These are phyloP conservation scores for Panurus biarmicus DNA, from an alignment of 2,113 vertebrate species.

Conservation along the genomic window DNA sequence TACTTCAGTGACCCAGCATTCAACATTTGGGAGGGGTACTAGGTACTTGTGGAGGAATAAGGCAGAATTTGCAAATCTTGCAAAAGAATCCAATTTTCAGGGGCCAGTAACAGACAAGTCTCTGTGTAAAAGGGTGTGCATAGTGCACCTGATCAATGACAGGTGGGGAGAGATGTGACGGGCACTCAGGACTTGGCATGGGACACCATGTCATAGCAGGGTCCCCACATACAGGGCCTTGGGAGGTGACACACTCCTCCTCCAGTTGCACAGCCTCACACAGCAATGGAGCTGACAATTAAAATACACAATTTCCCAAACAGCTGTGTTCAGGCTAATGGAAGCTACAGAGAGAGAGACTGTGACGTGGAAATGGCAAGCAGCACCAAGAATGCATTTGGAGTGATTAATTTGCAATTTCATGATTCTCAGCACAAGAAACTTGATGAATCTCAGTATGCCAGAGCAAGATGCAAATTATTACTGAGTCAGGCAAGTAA, in stretches of 20 bases:
- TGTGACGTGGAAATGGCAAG: rapidly evolving
- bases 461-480: neutral
- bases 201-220: neutral
- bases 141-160: rapidly evolving
- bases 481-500: neutral
- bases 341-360: neutral
- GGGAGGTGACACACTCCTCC: neutral
- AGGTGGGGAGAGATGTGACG: neutral
- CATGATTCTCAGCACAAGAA: neutral
- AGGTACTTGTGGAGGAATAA: neutral
- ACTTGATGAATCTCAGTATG: neutral
- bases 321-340: rapidly evolving
- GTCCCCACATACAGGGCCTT: neutral
- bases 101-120: neutral
- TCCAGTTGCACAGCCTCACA: rapidly evolving
- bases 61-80: neutral
- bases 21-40: neutral
- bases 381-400: rapidly evolving
- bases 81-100: neutral
- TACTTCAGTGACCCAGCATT: neutral
- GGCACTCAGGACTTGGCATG: rapidly evolving
- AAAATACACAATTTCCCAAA: neutral
- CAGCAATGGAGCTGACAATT: rapidly evolving
- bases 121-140: neutral
- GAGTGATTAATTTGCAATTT: neutral